phyloP scores from a whole-genome alignment of 1,140 invertebrate species.

The Listronotus bonariensis region DNA sequence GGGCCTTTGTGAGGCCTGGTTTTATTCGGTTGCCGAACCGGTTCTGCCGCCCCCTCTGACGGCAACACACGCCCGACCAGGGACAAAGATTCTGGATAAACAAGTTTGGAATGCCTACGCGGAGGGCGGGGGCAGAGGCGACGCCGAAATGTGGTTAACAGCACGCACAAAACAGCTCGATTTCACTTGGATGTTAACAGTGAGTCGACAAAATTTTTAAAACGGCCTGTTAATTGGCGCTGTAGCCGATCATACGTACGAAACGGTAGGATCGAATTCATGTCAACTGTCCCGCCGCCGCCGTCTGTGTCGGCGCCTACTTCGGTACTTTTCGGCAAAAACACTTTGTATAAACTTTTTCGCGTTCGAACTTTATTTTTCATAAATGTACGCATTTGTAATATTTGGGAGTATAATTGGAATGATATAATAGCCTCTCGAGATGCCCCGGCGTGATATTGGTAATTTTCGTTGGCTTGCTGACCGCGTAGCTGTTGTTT shows the following conservation, averaged over 20 bases:
- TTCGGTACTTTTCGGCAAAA: not conserved
- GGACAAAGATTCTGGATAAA: not conserved
- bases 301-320: not conserved
- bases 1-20: conserved; percentile 2
- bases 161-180: not conserved
- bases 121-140: no score
- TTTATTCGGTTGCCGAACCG: conserved; percentile 3
- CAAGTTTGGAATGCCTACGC: no score
- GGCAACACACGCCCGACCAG: not conserved
- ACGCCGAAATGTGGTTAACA: no score
- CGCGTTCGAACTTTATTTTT: not conserved
- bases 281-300: not conserved
- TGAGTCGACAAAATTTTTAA: not conserved
- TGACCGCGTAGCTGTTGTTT: not conserved
- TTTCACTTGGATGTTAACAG: not conserved
- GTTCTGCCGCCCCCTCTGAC: not conserved
- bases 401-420: conserved; percentile 1
- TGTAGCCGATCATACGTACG: not conserved
- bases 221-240: conserved; percentile 4
- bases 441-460: conserved; percentile 2
- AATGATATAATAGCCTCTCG: conserved; percentile 2
- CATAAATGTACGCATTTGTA: conserved; percentile 9
- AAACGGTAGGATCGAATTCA: not conserved
- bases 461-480: conserved; percentile 1
- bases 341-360: conserved; percentile 4